These are phyloP conservation scores for Anhinga anhinga DNA, from an alignment of 2,113 vertebrate species.

Conservation along the genomic window DNA sequence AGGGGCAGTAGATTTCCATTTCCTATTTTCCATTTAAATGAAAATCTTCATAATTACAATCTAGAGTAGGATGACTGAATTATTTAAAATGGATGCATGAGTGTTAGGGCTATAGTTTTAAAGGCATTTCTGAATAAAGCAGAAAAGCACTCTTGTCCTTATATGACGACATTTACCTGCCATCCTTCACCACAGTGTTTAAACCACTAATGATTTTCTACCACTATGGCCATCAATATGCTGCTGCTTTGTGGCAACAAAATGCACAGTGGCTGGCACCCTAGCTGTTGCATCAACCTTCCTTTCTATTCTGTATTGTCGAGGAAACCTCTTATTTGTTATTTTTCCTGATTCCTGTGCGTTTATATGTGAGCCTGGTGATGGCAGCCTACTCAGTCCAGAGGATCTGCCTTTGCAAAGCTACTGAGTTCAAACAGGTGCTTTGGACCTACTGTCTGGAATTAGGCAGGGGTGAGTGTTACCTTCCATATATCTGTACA, in stretches of 20 bases:
- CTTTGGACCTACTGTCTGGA: background rate
- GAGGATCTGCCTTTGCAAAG: background rate
- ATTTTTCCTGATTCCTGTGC: background rate
- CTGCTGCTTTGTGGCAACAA: background rate
- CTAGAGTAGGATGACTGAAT: background rate
- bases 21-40: background rate
- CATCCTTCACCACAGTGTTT: background rate
- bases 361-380: background rate
- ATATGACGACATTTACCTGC: background rate
- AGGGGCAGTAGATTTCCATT: accelerated
- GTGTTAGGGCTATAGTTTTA: background rate
- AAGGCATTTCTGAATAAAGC: background rate
- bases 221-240: background rate
- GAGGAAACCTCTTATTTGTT: background rate
- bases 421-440: background rate
- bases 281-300: background rate
- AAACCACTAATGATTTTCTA: background rate
- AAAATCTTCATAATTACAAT: background rate
- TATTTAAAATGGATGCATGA: background rate
- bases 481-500: background rate
- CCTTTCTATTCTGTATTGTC: background rate
- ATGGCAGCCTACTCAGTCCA: background rate
- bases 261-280: background rate
- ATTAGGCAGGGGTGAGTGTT: background rate
- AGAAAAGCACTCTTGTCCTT: background rate